Percentiles rank a stretch among this genome's conserved stretches.
Conservation (phyloP, 2,113 vertebrate species). For the Fregata magnificens region DNA sequence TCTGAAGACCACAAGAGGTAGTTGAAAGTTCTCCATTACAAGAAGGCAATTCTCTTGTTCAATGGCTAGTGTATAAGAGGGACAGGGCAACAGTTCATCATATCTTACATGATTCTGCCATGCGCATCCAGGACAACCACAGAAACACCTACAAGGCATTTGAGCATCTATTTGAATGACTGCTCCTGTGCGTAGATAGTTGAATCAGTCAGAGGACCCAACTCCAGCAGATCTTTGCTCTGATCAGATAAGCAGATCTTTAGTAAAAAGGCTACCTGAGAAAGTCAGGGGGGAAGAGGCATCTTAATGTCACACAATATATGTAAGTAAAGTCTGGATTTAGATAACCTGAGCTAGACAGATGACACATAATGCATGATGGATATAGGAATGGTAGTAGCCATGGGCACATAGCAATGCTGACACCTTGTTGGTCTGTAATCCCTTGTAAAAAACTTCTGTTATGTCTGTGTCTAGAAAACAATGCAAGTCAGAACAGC, state of each 20-base stretch:
- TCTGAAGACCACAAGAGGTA: not conserved
- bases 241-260: not conserved
- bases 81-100: not conserved
- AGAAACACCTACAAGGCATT: not conserved
- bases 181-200: not conserved
- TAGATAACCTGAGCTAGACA: not conserved
- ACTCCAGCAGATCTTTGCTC: not conserved
- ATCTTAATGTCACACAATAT: not conserved
- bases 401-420: not conserved
- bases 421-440: not conserved
- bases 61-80: not conserved
- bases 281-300: not conserved
- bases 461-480: not conserved
- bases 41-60: not conserved
- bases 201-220: not conserved
- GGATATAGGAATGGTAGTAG: not conserved
- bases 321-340: not conserved
- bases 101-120: not conserved
- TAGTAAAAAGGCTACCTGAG: not conserved
- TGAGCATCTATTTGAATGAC: not conserved
- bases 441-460: not conserved
- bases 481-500: not conserved
- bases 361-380: not conserved
- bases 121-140: not conserved
- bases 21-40: not conserved